Percentiles rank a stretch among this genome's conserved stretches.
These are phyloP conservation scores for Amyelois transitella DNA, from an alignment of 1,140 invertebrate genomes.

Conservation along the genomic window DNA sequence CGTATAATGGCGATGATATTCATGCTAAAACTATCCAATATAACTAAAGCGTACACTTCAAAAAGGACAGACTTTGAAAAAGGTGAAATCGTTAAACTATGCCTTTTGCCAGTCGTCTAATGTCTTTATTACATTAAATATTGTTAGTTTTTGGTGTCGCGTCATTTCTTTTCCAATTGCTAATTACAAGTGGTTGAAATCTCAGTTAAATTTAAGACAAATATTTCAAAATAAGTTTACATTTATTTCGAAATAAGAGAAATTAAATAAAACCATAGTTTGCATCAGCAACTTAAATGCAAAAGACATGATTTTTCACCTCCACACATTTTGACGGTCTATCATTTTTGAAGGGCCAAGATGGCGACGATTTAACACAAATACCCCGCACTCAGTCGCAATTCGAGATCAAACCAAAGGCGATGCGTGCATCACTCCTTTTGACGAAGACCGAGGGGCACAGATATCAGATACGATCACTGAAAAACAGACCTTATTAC, in stretches of 20 bases:
- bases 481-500: too few species aligned
- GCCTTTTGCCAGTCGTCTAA: too few species aligned
- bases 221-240: too few species aligned
- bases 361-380: constrained; percentile 19
- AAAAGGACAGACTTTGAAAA: neutral
- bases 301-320: too few species aligned
- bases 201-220: neutral
- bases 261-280: neutral
- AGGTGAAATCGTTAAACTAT: too few species aligned
- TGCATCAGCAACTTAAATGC: neutral
- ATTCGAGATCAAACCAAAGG: constrained; percentile 57
- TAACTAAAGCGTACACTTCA: neutral
- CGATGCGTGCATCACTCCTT: constrained; percentile 3
- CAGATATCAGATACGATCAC: neutral
- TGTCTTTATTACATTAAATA: too few species aligned
- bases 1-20: constrained; percentile 22
- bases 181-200: neutral
- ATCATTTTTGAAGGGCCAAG: neutral
- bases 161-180: neutral
- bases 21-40: constrained; percentile 1
- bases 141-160: too few species aligned
- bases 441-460: neutral
- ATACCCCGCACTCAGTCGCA: constrained; percentile 37
- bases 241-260: neutral
- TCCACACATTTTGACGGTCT: too few species aligned